Percentiles rank a stretch among this genome's conserved stretches.
phyloP scores from a whole-genome alignment of 2,888 invertebrate genomes.

The Lasioglossum oenotherae region DNA sequence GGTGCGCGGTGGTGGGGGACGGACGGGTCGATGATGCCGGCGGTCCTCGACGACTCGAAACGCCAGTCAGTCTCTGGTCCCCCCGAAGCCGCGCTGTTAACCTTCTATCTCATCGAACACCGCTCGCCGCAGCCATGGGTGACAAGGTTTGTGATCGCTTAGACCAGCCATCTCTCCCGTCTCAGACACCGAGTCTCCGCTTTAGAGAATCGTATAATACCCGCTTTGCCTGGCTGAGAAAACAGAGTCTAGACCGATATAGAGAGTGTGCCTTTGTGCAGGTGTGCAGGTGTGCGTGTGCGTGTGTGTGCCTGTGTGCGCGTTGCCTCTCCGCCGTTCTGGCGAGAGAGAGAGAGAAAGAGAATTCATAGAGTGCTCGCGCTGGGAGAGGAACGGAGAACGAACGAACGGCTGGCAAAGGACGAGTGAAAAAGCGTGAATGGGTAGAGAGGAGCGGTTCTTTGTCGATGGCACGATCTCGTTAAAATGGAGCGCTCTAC shows the following conservation, averaged over 20 bases:
- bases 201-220: constrained; percentile 32
- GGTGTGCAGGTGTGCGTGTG: constrained; percentile 6
- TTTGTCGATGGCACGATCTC: not conserved
- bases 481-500: not conserved
- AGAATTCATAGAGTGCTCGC: not conserved
- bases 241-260: constrained; percentile 33
- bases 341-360: not conserved
- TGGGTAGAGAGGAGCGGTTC: constrained; percentile 1
- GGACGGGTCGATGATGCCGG: constrained; percentile 86
- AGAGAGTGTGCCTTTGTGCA: not conserved
- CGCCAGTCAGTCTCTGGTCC: constrained; percentile 87
- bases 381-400: not conserved
- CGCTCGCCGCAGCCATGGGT: constrained; percentile 86
- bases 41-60: constrained; percentile 80
- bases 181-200: constrained; percentile 44
- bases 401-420: not conserved
- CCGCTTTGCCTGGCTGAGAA: constrained; percentile 34
- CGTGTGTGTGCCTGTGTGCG: not conserved
- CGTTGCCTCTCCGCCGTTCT: not conserved
- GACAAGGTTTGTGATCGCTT: constrained; percentile 82
- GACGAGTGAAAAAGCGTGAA: not conserved
- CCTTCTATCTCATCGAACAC: constrained; percentile 86
- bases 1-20: constrained; percentile 86
- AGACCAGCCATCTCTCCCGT: constrained; percentile 41
- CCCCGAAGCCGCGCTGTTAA: constrained; percentile 88